Conservation (phyloP, 2,888 invertebrate species). For the Tachina grossa region DNA sequence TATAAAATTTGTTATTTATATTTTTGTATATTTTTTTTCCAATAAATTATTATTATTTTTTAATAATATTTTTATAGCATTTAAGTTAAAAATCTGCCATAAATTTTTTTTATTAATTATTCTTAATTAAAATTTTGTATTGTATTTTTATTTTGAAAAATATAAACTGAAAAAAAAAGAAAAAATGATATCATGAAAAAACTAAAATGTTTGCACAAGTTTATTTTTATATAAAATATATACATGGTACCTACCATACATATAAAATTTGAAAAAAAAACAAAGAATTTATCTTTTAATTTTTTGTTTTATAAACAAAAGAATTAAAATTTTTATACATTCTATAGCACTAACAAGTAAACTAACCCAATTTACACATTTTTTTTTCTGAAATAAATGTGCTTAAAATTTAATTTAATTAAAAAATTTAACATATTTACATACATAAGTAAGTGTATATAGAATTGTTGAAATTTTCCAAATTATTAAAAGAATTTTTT, state of each 20-base stretch:
- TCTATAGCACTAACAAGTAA: neutral
- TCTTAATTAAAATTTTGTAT: slow-evolving; percentile 36
- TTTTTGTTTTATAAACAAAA: slow-evolving; percentile 60
- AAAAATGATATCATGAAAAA: neutral
- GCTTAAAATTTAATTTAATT: neutral
- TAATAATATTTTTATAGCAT: slow-evolving; percentile 61
- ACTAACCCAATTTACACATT: slow-evolving; percentile 12
- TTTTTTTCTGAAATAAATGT: slow-evolving; percentile 22
- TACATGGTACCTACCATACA: neutral
- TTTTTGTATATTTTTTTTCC: slow-evolving; percentile 16
- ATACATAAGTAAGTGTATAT: neutral
- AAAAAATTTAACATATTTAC: neutral
- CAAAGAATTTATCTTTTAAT: neutral
- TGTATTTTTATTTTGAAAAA: slow-evolving; percentile 56
- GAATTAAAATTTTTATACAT: neutral
- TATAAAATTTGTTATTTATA: slow-evolving; percentile 44
- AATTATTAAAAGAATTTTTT: neutral
- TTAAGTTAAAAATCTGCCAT: slow-evolving; percentile 72
- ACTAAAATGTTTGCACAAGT: slow-evolving; percentile 46
- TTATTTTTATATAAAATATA: slow-evolving; percentile 27
- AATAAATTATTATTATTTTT: slow-evolving; percentile 50
- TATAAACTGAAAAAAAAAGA: slow-evolving; percentile 13
- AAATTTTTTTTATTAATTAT: slow-evolving; percentile 60
- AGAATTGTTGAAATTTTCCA: slow-evolving; percentile 32
- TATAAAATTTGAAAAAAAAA: neutral